A percentile compares a stretch with the other conserved stretches of the same genome.
phyloP scores from a whole-genome alignment of 2,113 vertebrate genomes.

The Mirounga angustirostris region DNA sequence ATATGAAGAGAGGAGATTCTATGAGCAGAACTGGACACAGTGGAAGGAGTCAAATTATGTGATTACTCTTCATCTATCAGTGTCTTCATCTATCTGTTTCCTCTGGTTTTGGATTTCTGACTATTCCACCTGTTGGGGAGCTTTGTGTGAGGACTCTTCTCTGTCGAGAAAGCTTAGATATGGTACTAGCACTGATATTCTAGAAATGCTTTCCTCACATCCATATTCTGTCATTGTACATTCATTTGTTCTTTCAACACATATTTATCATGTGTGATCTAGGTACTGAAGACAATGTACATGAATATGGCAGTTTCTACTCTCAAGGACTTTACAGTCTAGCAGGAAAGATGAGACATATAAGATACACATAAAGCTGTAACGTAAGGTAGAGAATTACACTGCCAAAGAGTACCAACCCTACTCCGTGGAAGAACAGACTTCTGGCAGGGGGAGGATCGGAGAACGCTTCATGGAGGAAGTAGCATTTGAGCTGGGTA shows the following conservation, averaged over 20 bases:
- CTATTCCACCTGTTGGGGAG: background rate
- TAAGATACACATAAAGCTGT: background rate
- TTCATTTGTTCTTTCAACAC: background rate
- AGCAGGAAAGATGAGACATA: background rate
- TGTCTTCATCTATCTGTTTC: background rate
- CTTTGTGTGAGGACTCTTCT: background rate
- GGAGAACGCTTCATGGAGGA: background rate
- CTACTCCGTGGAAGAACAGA: background rate
- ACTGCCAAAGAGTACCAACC: too few relatives aligned
- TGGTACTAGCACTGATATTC: fast-evolving
- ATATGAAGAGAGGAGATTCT: background rate
- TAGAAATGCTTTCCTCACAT: background rate
- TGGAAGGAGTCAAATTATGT: background rate
- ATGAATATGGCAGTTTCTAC: background rate
- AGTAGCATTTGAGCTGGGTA: background rate
- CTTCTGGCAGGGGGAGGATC: too few relatives aligned
- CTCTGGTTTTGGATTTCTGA: background rate
- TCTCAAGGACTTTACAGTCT: background rate
- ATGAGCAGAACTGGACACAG: background rate
- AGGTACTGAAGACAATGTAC: background rate
- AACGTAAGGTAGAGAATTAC: too few relatives aligned
- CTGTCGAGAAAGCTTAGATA: background rate
- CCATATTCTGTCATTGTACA: background rate
- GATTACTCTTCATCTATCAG: background rate
- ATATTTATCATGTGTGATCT: background rate